phyloP scores from a whole-genome alignment of 2,888 invertebrate genomes.

The Orchesellides sinensis region DNA sequence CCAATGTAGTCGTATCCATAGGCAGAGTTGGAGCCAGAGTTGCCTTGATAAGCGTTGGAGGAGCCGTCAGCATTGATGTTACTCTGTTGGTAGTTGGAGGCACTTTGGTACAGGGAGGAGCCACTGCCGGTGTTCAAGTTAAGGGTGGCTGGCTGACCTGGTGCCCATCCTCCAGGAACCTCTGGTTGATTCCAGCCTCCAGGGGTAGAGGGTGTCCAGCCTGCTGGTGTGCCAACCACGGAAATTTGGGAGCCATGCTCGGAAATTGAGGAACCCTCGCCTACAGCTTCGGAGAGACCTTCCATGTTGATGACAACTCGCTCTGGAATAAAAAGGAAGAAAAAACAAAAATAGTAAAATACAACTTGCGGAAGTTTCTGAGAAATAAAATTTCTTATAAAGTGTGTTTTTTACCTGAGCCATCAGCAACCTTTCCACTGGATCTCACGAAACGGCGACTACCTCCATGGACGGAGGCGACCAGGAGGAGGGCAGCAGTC shows the following conservation, averaged over 20 bases:
- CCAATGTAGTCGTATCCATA: conserved; percentile 43
- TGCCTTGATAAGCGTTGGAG: conserved; percentile 51
- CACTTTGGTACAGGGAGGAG: conserved; percentile 38
- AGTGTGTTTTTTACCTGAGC: background rate
- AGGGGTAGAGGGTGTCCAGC: too few relatives aligned
- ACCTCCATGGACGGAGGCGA: conserved; percentile 32
- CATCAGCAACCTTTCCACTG: conserved; percentile 17
- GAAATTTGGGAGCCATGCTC: conserved; percentile 36
- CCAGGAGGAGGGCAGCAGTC: conserved; percentile 20
- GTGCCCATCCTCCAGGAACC: background rate
- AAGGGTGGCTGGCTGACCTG: conserved; percentile 21
- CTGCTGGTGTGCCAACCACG: too few relatives aligned
- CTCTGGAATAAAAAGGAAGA: background rate
- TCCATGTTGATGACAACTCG: conserved; percentile 11
- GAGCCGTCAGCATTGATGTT: conserved; percentile 44
- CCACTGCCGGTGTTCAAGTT: conserved; percentile 34
- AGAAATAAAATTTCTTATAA: background rate
- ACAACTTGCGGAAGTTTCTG: background rate
- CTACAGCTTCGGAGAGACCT: conserved; percentile 43
- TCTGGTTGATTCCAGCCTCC: too few relatives aligned
- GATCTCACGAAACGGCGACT: conserved; percentile 1
- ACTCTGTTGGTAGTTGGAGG: conserved; percentile 55
- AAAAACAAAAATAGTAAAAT: background rate
- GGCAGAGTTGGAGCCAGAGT: conserved; percentile 42
- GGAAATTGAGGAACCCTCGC: conserved; percentile 30